These are phyloP conservation scores for Diorhabda elongata DNA, from an alignment of 1,140 invertebrate genomes.

Conservation along the genomic window DNA sequence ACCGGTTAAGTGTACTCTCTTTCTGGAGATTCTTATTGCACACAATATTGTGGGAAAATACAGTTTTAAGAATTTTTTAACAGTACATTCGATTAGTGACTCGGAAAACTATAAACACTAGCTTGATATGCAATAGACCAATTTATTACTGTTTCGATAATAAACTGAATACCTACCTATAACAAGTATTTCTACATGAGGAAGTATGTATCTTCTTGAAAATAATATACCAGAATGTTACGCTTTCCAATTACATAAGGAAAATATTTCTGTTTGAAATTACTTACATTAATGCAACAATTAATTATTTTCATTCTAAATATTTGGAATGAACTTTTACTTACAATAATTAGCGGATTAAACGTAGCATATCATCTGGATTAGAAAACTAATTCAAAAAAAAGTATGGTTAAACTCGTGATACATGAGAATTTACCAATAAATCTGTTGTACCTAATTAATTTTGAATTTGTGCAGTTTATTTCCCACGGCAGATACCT, in stretches of 20 bases:
- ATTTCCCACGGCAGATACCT: conserved; percentile 42
- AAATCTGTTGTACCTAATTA: conserved; percentile 41
- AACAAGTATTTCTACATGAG: conserved; percentile 36
- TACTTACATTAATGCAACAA: conserved; percentile 2
- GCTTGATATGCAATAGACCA: not conserved
- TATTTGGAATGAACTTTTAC: not conserved
- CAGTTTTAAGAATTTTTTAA: conserved; percentile 25
- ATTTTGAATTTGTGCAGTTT: conserved; percentile 41
- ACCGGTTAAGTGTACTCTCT: conserved; percentile 37
- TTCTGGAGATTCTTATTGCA: conserved; percentile 30
- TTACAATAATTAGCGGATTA: not conserved
- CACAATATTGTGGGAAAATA: conserved; percentile 41
- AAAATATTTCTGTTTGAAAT: conserved; percentile 1
- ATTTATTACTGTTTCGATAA: conserved; percentile 3
- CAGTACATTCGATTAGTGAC: conserved; percentile 26
- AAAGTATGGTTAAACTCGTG: not conserved
- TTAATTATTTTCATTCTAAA: not conserved
- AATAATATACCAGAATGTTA: conserved; percentile 32
- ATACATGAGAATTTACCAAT: conserved; percentile 35
- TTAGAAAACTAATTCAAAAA: not conserved
- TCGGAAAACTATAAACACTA: conserved; percentile 22
- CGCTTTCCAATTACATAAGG: conserved; percentile 43
- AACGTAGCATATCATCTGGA: not conserved
- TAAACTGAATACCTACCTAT: conserved; percentile 16
- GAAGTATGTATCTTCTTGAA: conserved; percentile 37